phyloP scores from a whole-genome alignment of 2,888 invertebrate genomes.

The Ophion costatus region DNA sequence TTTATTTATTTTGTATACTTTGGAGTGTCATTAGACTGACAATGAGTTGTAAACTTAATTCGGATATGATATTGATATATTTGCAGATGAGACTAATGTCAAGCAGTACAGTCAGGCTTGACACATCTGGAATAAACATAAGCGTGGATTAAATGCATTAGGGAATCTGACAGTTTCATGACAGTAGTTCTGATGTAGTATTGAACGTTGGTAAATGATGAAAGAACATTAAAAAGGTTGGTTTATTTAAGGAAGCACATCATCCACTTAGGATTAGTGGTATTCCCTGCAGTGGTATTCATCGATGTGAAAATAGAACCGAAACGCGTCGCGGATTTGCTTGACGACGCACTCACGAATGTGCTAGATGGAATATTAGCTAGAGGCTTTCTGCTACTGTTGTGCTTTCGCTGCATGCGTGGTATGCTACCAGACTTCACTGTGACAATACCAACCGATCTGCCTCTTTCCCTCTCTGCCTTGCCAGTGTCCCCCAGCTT shows the following conservation, averaged over 20 bases:
- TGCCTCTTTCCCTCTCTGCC: background rate
- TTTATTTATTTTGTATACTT: too few species aligned
- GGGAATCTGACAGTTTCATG: too few species aligned
- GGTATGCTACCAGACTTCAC: conserved; percentile 32
- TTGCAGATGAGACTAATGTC: too few species aligned
- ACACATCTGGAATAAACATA: too few species aligned
- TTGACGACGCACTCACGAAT: conserved; percentile 35
- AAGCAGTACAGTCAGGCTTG: too few species aligned
- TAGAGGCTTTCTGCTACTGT: conserved; percentile 32
- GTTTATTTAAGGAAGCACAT: background rate
- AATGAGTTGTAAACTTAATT: too few species aligned
- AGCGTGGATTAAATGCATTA: too few species aligned
- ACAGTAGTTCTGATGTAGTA: too few species aligned
- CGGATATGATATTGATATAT: too few species aligned
- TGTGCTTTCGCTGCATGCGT: conserved; percentile 15
- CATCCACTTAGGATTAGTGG: background rate
- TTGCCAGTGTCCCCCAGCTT: background rate
- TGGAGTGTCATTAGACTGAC: too few species aligned
- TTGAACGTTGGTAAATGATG: background rate
- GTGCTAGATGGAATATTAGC: conserved; percentile 42
- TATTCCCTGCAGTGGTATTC: background rate
- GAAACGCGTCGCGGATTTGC: conserved; percentile 21
- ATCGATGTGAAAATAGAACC: conserved; percentile 38
- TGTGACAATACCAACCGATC: background rate
- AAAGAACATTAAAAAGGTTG: background rate